phyloP scores from a whole-genome alignment of 2,113 vertebrate species.

The Tringa solitaria region DNA sequence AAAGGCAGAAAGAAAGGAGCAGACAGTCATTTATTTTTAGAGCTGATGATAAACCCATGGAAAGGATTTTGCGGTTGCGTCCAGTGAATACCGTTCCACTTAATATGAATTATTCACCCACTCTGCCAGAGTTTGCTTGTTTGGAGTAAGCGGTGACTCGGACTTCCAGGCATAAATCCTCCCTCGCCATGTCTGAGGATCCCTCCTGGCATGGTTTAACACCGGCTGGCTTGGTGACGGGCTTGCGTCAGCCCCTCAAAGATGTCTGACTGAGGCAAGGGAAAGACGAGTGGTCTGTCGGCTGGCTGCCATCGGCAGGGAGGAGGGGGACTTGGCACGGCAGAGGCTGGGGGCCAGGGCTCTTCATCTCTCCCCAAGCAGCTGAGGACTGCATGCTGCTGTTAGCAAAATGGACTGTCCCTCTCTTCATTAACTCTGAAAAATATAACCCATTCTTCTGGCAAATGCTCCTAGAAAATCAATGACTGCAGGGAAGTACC shows the following conservation, averaged over 20 bases:
- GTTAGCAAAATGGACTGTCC: not conserved
- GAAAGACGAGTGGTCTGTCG: not conserved
- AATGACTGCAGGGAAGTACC: not conserved
- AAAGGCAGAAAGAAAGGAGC: not conserved
- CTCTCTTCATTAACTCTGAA: not conserved
- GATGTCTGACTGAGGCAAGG: not conserved
- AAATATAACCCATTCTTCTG: not conserved
- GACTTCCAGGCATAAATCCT: not conserved
- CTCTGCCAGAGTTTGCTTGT: not conserved
- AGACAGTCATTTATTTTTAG: not conserved
- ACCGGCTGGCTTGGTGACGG: not conserved
- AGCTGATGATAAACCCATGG: not conserved
- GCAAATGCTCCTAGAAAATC: not conserved
- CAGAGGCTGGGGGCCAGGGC: not conserved
- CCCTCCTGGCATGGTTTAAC: not conserved
- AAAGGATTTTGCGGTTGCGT: not conserved
- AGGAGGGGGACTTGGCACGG: rapidly evolving
- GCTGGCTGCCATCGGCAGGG: rapidly evolving
- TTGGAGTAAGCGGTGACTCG: not conserved
- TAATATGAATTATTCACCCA: not conserved
- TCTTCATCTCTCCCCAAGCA: not conserved
- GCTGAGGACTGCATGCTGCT: not conserved
- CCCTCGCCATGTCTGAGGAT: not conserved
- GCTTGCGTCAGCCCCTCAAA: not conserved
- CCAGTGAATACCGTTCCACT: not conserved